Evolutionary conservation across 1,140 invertebrate genomes (phyloP), one percentile per base, ranked within the genome.

Genomic region (Drosophila mojavensis): DNA sequence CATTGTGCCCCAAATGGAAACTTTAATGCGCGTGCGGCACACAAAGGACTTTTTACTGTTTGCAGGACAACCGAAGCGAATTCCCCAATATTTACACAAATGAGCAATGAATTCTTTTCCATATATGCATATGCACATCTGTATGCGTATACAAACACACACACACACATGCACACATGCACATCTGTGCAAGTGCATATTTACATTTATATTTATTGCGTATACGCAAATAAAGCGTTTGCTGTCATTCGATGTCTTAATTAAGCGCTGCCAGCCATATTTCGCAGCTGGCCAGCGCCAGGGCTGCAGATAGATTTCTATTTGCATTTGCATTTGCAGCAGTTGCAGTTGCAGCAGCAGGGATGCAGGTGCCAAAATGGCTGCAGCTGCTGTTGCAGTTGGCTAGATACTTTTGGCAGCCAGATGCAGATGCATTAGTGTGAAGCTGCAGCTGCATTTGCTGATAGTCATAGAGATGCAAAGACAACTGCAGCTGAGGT

Each of bases 191-290:
- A 17, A 17, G 5, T 47, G 28, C 6, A 24, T 36, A 26, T 26
- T 39, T 15, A 17, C 41, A 3, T 70, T 30, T 11, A 60, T 48
- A 36, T 30, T 28, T 54, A 6, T 54, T 53, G n/a, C 26, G 28
- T 33, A 33, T 28, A 15, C 47, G 66, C 59, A 63, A 75, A 75
- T 64, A 70, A 70, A 64, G 54, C 54, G 33, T 53, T 53, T 39
- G 59, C 54, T 70, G 70, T 64, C 58, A 70, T 13, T 17, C 36
- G 30, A 53, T 75, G 72, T 64, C 53, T 54, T 75, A 75, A 75
- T 75, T 75, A 75, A 75, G 48, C 58, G 15, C 17, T n/a, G 47
- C 36, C 28, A 41, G 30, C 45, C 17, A 17, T 17, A 17, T 17
- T 17, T 17, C 17, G 17, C 17, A 17, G 20, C 9, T 20, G 20